Evolutionary conservation across 2,113 vertebrate species (phyloP).

Genomic region (Paralichthys olivaceus): DNA sequence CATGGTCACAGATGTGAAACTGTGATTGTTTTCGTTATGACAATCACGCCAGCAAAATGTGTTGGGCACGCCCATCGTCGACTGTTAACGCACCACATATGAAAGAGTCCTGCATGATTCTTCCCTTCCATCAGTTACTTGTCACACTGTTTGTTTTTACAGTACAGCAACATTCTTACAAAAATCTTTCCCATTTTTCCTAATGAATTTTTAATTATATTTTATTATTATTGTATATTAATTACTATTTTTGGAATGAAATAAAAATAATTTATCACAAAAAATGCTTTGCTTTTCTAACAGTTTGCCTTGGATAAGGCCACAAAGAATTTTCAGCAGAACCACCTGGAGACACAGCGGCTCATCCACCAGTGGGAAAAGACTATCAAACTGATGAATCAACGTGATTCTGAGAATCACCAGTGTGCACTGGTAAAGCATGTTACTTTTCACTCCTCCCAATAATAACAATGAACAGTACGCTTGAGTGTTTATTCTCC

Average conservation of each 20-base stretch:
- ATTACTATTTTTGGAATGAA: neutral
- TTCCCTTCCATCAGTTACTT: too few species aligned
- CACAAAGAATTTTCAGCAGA: conserved; percentile 87
- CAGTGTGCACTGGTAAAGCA: conserved; percentile 86
- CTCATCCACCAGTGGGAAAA: conserved; percentile 93
- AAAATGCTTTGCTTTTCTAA: conserved; percentile 37
- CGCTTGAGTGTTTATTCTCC: neutral
- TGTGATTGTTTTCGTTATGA: too few species aligned
- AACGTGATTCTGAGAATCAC: conserved; percentile 90
- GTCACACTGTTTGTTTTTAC: too few species aligned
- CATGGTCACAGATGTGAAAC: too few species aligned
- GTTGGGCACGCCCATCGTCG: too few species aligned
- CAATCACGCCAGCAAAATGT: too few species aligned
- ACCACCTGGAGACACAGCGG: conserved; percentile 89
- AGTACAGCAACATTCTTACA: too few species aligned
- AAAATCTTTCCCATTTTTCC: neutral
- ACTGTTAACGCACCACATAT: too few species aligned
- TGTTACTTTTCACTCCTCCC: neutral
- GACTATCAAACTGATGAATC: conserved; percentile 92
- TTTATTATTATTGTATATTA: too few species aligned
- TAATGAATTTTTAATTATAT: neutral
- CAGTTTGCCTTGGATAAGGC: conserved; percentile 93
- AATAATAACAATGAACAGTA: neutral
- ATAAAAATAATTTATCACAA: neutral
- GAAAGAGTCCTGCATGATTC: too few species aligned